phyloP scores from a whole-genome alignment of 2,113 vertebrate species.

The Spheniscus mendiculus region DNA sequence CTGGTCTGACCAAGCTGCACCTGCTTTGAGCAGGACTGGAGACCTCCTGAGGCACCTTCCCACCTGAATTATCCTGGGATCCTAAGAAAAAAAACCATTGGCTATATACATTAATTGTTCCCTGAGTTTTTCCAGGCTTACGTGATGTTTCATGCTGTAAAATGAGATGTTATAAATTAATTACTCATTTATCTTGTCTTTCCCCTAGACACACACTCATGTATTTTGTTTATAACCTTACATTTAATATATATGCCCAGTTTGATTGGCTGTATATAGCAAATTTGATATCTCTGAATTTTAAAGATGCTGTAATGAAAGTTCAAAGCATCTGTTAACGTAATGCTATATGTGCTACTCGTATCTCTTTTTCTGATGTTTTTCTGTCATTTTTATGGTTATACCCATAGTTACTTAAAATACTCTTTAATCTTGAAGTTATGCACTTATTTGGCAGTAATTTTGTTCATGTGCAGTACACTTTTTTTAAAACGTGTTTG shows the following conservation, averaged over 20 bases:
- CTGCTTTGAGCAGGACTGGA: neutral
- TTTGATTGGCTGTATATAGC: neutral
- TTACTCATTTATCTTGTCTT: neutral
- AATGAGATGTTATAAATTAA: neutral
- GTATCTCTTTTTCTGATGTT: neutral
- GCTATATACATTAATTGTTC: neutral
- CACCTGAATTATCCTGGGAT: neutral
- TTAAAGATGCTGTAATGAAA: neutral
- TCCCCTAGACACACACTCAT: neutral
- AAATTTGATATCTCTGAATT: neutral
- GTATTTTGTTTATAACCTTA: neutral
- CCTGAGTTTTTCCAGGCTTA: neutral
- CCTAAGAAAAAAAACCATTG: neutral
- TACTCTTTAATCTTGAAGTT: neutral
- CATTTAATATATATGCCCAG: neutral
- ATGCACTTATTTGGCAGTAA: neutral
- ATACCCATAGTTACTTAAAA: neutral
- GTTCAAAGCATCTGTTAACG: neutral
- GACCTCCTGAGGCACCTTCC: neutral
- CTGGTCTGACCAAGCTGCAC: neutral
- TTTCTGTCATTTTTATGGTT: neutral
- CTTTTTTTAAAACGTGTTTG: neutral
- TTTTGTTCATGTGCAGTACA: neutral
- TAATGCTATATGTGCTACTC: neutral
- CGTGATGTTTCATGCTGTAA: neutral